phyloP scores from a whole-genome alignment of 2,888 invertebrate species.

The Chloroclysta siterata region DNA sequence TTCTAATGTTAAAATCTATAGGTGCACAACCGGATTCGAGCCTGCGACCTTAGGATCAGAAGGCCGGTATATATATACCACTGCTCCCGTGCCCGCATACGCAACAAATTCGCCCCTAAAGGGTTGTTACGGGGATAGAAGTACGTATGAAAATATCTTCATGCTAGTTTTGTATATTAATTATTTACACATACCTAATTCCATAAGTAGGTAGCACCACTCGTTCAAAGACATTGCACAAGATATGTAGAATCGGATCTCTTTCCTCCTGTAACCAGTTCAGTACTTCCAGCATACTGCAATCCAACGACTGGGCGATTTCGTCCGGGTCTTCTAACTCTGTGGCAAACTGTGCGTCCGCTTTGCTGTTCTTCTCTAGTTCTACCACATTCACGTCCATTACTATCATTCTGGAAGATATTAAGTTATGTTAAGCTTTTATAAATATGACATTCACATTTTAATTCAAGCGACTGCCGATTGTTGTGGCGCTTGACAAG shows the following conservation, averaged over 20 bases:
- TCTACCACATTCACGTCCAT: slow-evolving; percentile 90
- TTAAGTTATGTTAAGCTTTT: background rate
- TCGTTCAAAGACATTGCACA: slow-evolving; percentile 90
- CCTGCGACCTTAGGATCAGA: no score
- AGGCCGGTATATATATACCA: no score
- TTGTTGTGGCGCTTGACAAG: no score
- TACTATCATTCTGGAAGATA: slow-evolving; percentile 86
- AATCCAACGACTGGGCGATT: slow-evolving; percentile 86
- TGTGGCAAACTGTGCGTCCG: slow-evolving; percentile 83
- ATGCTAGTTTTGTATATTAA: no score
- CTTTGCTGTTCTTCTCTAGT: slow-evolving; percentile 64
- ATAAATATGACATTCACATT: no score
- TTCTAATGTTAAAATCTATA: no score
- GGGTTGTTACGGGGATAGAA: no score
- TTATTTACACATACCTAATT: slow-evolving; percentile 70
- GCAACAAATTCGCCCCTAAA: no score
- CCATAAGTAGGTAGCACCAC: slow-evolving; percentile 93
- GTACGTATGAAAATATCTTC: no score
- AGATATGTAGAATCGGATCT: slow-evolving; percentile 84
- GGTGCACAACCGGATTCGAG: no score
- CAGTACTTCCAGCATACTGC: slow-evolving; percentile 90
- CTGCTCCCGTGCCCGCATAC: no score
- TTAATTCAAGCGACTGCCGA: no score
- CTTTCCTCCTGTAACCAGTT: slow-evolving; percentile 87
- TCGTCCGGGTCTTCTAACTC: slow-evolving; percentile 82